Base-by-base conservation (phyloP, 2,113 vertebrate species). In the Leuciscus idus region DNA sequence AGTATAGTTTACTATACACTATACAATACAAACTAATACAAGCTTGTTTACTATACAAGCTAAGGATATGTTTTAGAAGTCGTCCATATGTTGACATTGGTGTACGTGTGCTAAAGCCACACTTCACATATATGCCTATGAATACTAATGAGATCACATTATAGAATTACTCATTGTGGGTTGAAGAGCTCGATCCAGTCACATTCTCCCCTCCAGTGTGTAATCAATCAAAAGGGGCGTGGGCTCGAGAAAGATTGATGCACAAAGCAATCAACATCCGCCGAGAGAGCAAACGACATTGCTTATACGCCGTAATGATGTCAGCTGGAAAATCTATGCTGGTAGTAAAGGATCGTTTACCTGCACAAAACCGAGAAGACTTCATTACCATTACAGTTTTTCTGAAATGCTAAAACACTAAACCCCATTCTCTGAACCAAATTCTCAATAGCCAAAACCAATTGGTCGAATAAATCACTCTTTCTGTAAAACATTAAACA, bases 171-270 rank as follows among this genome's bases (percentile, higher is more conserved):
- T 36, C 46, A 66, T 46, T 52, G 43, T 81, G 79, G 28, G 78
- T 11, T 81, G 46, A 50, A 82, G 43, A 82, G 61, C 78, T 57
- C 6, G 10, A 43, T 83, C 81, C 50, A 55, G 39, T 73, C 50
- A 57, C 82, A 73, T 4, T 39, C 30, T 9, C 48, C 50, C 30
- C 64, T 83, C 21, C 33, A 57, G 21, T 72, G 9, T 43, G 10
- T 59, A 83, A 83, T 73, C 68, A 73, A 84, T 84, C 82, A 72
- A 33, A 39, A 39, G 19, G 28, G 66, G 68, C 46, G 23, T 73
- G 33, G 30, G 17, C n/a, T 73, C 33, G 4, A 59, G 68, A 73
- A 72, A 84, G 82, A 74, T 46, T 84, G 68, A 84, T 74, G 82
- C 19, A 73, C 66, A 26, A 84, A 59, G 30, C 82, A 70, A 52